phyloP scores from a whole-genome alignment of 2,888 invertebrate genomes.

The Aphodius sticticus region DNA sequence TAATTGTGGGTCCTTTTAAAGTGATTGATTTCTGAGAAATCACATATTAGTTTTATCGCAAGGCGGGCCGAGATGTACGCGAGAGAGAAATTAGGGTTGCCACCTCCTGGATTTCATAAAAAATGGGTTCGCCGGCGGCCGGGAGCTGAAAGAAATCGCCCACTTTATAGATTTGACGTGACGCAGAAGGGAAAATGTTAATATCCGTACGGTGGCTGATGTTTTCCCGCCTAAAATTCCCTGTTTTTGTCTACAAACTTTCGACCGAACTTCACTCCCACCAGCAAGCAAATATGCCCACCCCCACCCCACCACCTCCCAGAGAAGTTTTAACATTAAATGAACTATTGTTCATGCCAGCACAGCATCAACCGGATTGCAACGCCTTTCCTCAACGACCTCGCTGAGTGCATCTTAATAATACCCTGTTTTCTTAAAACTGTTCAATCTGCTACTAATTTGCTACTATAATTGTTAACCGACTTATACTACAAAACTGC shows the following conservation, averaged over 20 bases:
- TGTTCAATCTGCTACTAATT: background rate
- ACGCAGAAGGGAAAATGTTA: background rate
- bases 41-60: conserved; percentile 22
- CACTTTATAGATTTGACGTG: conserved; percentile 4
- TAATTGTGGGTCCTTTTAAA: background rate
- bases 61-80: conserved; percentile 24
- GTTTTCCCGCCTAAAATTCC: background rate
- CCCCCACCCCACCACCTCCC: too few relatives aligned
- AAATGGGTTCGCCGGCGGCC: conserved; percentile 28
- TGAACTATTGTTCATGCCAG: background rate
- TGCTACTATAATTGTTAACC: too few relatives aligned
- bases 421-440: background rate
- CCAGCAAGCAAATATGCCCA: background rate
- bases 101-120: conserved; percentile 36
- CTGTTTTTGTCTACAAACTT: background rate
- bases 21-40: conserved; percentile 15
- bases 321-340: background rate
- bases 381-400: background rate
- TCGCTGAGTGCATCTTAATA: background rate
- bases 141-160: background rate
- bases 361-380: background rate
- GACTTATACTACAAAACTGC: too few relatives aligned
- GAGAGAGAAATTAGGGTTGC: conserved; percentile 35
- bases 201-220: background rate
- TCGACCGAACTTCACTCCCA: background rate